These are phyloP conservation scores for Siniperca scherzeri DNA, from an alignment of 2,797 vertebrate genomes.

Conservation along the genomic window DNA sequence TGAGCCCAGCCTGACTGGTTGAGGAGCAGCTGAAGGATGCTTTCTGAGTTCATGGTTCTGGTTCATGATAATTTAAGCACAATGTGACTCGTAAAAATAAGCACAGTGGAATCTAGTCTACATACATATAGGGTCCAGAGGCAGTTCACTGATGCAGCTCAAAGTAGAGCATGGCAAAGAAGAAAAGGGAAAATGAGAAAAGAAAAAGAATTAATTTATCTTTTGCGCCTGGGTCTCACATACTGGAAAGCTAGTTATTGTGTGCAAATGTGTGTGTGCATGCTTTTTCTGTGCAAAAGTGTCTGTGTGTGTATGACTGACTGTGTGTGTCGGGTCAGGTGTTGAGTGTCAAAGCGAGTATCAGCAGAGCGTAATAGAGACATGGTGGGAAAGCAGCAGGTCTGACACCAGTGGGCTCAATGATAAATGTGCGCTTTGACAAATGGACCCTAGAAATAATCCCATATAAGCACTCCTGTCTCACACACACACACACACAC, in stretches of 20 bases:
- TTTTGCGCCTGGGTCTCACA: background rate
- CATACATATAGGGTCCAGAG: background rate
- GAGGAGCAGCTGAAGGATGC: constrained; percentile 30
- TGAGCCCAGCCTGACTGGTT: background rate
- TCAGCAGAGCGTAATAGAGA: constrained; percentile 76
- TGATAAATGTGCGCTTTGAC: constrained; percentile 82
- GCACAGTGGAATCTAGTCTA: constrained; percentile 9
- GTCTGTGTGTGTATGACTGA: background rate
- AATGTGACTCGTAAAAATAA: constrained; percentile 20
- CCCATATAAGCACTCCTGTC: constrained; percentile 54
- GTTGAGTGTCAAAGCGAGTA: constrained; percentile 66
- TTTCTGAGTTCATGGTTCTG: constrained; percentile 29
- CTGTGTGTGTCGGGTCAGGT: constrained; percentile 59
- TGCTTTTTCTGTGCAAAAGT: background rate
- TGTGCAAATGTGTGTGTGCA: constrained; percentile 1
- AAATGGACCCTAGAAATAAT: constrained; percentile 74
- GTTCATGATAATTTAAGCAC: constrained; percentile 18
- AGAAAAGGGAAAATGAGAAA: constrained; percentile 3
- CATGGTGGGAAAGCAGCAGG: constrained; percentile 67
- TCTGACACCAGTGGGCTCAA: constrained; percentile 71
- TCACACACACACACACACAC: background rate
- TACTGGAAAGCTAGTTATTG: background rate
- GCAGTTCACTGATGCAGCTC: background rate
- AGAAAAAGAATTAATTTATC: background rate
- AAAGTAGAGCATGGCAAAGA: background rate